Conservation (phyloP, 1,140 invertebrate genomes). For the Drosophila burlai region DNA sequence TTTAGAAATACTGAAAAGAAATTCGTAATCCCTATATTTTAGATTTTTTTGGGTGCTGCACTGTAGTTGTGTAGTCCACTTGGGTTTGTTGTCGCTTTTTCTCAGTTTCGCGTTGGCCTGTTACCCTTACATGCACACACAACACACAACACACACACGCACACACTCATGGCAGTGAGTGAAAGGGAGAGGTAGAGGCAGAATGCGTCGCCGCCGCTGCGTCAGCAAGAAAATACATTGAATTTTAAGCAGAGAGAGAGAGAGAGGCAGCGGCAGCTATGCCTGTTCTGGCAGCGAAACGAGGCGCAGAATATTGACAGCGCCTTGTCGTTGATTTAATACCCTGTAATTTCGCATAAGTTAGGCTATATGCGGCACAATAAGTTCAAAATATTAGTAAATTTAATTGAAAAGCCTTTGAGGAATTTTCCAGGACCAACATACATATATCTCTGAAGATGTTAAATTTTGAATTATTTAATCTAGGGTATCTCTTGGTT, state of each 20-base stretch:
- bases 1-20: neutral
- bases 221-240: slow-evolving; percentile 72
- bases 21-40: no score
- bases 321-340: slow-evolving; percentile 26
- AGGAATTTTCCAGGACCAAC: no score
- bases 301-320: slow-evolving; percentile 35
- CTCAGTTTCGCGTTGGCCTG: slow-evolving; percentile 50
- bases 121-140: slow-evolving; percentile 20
- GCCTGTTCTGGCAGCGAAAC: slow-evolving; percentile 21
- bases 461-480: neutral
- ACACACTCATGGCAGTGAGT: neutral
- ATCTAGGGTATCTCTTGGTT: slow-evolving; percentile 6
- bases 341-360: slow-evolving; percentile 1
- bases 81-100: slow-evolving; percentile 51
- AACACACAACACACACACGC: neutral
- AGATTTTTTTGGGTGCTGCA: neutral
- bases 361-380: neutral
- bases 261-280: slow-evolving; percentile 7
- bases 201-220: slow-evolving; percentile 52
- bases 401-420: neutral
- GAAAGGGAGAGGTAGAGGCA: slow-evolving; percentile 4
- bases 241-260: slow-evolving; percentile 7
- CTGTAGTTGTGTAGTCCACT: slow-evolving; percentile 21
- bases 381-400: neutral
- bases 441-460: neutral